Percentiles rank a stretch among this genome's conserved stretches.
Conservation (phyloP, 2,113 vertebrate species). For the Oplegnathus fasciatus region DNA sequence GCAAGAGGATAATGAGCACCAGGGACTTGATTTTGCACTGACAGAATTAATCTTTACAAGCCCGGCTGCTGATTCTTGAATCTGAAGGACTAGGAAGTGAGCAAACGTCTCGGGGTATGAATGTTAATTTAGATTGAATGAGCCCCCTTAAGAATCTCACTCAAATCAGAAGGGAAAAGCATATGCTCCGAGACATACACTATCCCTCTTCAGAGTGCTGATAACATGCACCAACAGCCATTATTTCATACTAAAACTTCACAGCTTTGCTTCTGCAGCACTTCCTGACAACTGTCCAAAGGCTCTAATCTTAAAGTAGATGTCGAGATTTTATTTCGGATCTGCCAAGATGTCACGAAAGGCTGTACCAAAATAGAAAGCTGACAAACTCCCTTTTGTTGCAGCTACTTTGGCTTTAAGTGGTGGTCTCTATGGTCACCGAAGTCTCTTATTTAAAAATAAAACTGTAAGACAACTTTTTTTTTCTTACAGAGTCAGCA, state of each 20-base stretch:
- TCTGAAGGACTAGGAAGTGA: constrained; percentile 47
- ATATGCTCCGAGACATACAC: not conserved
- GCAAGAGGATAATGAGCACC: constrained; percentile 50
- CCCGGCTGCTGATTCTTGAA: constrained; percentile 20
- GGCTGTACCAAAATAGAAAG: not conserved
- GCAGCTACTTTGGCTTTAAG: not conserved
- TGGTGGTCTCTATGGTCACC: not conserved
- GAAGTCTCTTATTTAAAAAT: constrained; percentile 23
- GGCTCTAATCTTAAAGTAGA: not conserved
- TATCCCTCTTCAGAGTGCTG: not conserved
- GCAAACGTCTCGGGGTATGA: constrained; percentile 33
- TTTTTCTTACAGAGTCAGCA: constrained; percentile 52
- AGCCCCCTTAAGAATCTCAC: constrained; percentile 40
- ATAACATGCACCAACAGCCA: not conserved
- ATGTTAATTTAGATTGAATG: constrained; percentile 46
- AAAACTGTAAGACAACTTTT: constrained; percentile 15
- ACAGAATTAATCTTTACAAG: constrained; percentile 59
- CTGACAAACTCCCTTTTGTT: not conserved
- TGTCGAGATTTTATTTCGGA: not conserved
- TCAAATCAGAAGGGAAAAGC: constrained; percentile 26
- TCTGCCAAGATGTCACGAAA: not conserved
- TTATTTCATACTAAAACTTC: not conserved
- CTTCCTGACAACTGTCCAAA: not conserved
- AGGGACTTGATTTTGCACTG: constrained; percentile 41
- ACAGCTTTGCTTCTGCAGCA: not conserved